phyloP scores from a whole-genome alignment of 2,113 vertebrate species.

The Onychostruthus taczanowskii region DNA sequence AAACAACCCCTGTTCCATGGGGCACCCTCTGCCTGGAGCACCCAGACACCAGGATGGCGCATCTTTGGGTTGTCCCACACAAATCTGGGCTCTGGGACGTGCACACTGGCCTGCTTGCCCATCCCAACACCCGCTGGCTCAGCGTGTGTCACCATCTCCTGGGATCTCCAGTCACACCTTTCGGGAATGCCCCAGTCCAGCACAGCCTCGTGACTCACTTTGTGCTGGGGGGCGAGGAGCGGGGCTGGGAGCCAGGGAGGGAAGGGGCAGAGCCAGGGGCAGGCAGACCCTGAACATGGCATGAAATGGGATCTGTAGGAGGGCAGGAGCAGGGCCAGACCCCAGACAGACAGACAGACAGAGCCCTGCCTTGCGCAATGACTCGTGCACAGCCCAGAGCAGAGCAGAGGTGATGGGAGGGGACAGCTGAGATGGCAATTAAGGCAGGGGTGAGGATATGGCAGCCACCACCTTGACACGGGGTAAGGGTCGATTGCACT shows the following conservation, averaged over 20 bases:
- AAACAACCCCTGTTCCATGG: neutral
- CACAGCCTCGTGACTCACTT: neutral
- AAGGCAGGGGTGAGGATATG: neutral
- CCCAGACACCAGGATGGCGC: neutral
- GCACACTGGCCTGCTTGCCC: rapidly evolving
- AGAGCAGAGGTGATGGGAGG: neutral
- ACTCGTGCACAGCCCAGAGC: rapidly evolving
- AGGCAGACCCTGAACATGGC: neutral
- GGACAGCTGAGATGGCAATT: neutral
- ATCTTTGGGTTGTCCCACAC: neutral
- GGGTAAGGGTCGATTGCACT: neutral
- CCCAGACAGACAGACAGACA: neutral
- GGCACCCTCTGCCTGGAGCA: neutral
- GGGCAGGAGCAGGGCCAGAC: neutral
- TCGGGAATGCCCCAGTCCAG: neutral
- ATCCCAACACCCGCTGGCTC: neutral
- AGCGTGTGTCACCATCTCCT: neutral
- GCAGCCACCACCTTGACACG: neutral
- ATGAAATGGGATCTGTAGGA: neutral
- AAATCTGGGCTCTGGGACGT: neutral
- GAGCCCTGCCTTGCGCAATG: rapidly evolving
- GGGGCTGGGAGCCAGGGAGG: neutral
- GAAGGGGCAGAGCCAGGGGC: neutral
- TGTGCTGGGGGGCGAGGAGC: neutral
- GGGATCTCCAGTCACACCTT: neutral